phyloP scores from a whole-genome alignment of 2,888 invertebrate species.

The Piscicola geometra region DNA sequence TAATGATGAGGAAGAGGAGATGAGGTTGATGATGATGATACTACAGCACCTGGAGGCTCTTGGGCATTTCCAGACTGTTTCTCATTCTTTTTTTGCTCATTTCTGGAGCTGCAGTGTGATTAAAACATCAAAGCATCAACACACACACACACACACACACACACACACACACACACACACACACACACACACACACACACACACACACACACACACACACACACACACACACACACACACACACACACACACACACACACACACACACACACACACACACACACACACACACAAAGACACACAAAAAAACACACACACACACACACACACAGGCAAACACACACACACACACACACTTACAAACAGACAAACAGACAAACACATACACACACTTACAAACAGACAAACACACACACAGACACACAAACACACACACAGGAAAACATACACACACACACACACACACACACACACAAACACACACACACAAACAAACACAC shows the following conservation, averaged over 20 bases:
- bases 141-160: neutral
- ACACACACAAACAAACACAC: no score
- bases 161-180: neutral
- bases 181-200: no score
- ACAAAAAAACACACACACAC: slow-evolving; percentile 34
- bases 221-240: no score
- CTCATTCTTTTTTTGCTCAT: neutral
- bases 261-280: no score
- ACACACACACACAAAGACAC: slow-evolving; percentile 7
- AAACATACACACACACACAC: neutral
- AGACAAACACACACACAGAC: no score
- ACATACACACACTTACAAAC: neutral
- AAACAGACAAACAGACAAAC: neutral
- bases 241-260: no score
- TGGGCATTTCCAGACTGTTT: neutral
- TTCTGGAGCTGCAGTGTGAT: neutral
- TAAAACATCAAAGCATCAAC: neutral
- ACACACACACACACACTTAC: slow-evolving; percentile 31
- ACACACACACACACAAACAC: slow-evolving; percentile 19
- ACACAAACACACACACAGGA: neutral
- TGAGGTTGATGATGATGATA: neutral
- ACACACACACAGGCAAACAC: slow-evolving; percentile 9
- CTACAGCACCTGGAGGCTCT: neutral
- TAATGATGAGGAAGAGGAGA: no score
- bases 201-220: no score